Evolutionary conservation across 2,888 invertebrate genomes (phyloP).

Genomic region (Hetaerina titia): DNA sequence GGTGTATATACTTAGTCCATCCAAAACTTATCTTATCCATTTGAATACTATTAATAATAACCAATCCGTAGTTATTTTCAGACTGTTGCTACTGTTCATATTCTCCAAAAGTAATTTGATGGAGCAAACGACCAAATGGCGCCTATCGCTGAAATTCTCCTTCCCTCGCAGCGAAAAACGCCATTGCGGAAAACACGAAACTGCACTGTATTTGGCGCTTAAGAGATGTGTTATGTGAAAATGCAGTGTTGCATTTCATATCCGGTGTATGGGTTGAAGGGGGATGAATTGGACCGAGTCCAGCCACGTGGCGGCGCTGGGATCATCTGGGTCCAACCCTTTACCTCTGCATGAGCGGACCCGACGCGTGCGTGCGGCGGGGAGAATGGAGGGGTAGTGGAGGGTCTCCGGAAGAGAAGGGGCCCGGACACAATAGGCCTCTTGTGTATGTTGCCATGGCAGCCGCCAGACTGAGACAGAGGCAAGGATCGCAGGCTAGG

Average conservation of each 20-base stretch:
- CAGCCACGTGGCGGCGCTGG: conserved; percentile 51
- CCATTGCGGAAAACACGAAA: neutral
- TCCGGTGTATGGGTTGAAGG: neutral
- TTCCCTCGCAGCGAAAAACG: neutral
- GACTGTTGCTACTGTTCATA: too few species aligned
- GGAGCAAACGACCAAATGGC: too few species aligned
- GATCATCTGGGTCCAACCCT: conserved; percentile 42
- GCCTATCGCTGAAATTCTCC: neutral
- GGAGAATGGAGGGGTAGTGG: neutral
- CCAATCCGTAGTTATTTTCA: too few species aligned
- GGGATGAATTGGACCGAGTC: neutral
- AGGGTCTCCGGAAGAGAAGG: neutral
- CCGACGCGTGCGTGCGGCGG: neutral
- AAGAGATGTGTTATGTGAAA: neutral
- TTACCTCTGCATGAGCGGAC: neutral
- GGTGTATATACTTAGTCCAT: too few species aligned
- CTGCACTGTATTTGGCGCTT: neutral
- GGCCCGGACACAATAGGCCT: conserved; percentile 41
- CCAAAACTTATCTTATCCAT: too few species aligned
- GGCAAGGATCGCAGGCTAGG: neutral
- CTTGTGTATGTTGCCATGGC: conserved; percentile 53
- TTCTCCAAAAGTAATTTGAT: too few species aligned
- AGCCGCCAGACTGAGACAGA: conserved; percentile 39
- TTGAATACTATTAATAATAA: too few species aligned
- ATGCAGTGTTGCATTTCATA: neutral